phyloP scores from a whole-genome alignment of 2,113 vertebrate species.

The Pipa parva region DNA sequence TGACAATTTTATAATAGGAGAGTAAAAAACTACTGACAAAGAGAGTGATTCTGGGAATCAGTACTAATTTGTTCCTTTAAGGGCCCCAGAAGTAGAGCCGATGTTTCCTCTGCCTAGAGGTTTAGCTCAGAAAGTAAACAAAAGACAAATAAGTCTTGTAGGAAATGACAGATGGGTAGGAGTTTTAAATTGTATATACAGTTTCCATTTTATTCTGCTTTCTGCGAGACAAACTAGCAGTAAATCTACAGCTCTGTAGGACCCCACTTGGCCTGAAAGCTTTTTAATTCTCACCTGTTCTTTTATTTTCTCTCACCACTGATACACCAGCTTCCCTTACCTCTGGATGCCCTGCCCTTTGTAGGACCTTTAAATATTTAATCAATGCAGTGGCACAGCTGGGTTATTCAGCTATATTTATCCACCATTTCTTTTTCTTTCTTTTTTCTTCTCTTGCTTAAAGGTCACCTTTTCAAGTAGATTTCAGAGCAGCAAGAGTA shows the following conservation, averaged over 20 bases:
- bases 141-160: too few species aligned
- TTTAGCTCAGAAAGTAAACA: too few species aligned
- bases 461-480: slow-evolving; percentile 45
- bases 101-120: too few species aligned
- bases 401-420: slow-evolving; percentile 32
- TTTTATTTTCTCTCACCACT: not conserved
- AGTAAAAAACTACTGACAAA: too few species aligned
- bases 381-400: slow-evolving; percentile 32
- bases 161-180: too few species aligned
- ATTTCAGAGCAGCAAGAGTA: slow-evolving; percentile 43
- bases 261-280: slow-evolving; percentile 7
- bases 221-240: not conserved
- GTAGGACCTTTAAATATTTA: slow-evolving; percentile 1
- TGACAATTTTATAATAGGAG: too few species aligned
- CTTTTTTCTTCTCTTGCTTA: slow-evolving; percentile 24
- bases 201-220: too few species aligned
- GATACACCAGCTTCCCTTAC: not conserved
- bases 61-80: too few species aligned
- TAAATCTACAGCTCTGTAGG: slow-evolving; percentile 1
- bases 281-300: slow-evolving; percentile 33
- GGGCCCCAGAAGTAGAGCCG: too few species aligned
- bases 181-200: too few species aligned
- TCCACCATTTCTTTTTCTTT: slow-evolving; percentile 28
- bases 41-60: too few species aligned
- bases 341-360: slow-evolving; percentile 11